A percentile compares a stretch with the other conserved stretches of the same genome.
Evolutionary conservation across 2,797 vertebrate genomes (phyloP).

Genomic region (Parauchenoglanis punctatus): DNA sequence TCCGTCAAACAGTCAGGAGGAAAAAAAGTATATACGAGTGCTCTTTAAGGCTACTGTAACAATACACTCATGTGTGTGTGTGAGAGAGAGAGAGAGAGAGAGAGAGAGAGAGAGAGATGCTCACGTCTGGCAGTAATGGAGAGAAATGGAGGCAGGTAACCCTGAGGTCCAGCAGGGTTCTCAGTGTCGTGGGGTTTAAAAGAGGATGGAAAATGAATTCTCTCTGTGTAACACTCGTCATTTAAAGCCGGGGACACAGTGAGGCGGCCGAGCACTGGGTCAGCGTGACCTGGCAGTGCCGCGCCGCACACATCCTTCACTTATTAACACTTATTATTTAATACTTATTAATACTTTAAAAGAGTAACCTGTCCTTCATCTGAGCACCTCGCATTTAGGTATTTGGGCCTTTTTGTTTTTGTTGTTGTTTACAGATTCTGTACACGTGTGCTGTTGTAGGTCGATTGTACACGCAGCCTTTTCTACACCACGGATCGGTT

Average conservation of each 20-base stretch:
- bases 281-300: neutral
- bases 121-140: constrained; percentile 25
- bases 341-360: too few species aligned
- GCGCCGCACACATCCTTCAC: neutral
- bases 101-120: too few species aligned
- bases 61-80: neutral
- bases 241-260: neutral
- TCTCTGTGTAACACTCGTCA: neutral
- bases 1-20: neutral
- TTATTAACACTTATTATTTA: too few species aligned
- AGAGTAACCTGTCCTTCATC: too few species aligned
- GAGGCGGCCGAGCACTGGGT: neutral
- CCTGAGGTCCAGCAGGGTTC: constrained; percentile 23
- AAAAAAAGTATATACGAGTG: neutral
- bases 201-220: neutral
- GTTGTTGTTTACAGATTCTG: too few species aligned
- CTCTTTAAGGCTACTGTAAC: neutral
- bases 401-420: too few species aligned
- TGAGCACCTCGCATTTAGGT: too few species aligned
- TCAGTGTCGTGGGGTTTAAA: constrained; percentile 71
- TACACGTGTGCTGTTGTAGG: too few species aligned
- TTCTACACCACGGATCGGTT: too few species aligned
- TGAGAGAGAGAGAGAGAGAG: too few species aligned
- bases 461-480: too few species aligned
- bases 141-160: constrained; percentile 2